Base-by-base conservation (phyloP, 2,888 invertebrate genomes). In the Pammene aurita region DNA sequence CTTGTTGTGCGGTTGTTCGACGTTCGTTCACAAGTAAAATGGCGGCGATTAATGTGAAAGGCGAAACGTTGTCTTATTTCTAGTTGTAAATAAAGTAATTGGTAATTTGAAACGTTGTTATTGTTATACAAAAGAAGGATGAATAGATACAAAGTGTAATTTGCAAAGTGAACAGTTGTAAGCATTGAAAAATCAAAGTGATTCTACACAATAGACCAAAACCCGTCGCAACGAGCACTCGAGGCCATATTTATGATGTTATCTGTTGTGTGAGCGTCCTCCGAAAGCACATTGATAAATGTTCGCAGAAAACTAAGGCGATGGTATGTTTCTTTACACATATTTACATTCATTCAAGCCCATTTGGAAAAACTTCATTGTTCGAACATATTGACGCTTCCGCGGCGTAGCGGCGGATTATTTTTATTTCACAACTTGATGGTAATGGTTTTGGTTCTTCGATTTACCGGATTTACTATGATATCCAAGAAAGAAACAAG, bases 11-110 rank as follows among this genome's bases (percentile, higher is more conserved):
- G 90, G 90, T 89, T 88, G 87, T 90, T 92, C 89, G 87, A 57
- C 67, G 86, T 88, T 88, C 88, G 89, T 69, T 69, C 69, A 89
- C 90, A 92, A 90, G 92, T 94, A 94, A 94, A 93, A 94, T 95
- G 94, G 95, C 94, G 94, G 93, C 93, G 88, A 89, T 90, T 93
- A 93, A 94, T 94, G 94, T 94, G 94, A 93, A 94, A 94, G 93
- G 93, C 91, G 92, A 93, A 92, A 93, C 93, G 90, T 92, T 92
- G 90, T 92, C 89, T 79, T 87, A 90, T 84, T 89, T 87, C 83
- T 81, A 85, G 83, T 91, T 91, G 91, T 92, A 92, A 92, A 92
- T 92, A 92, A 87, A 89, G 88, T 86, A 84, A 85, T 80, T 82
- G 84, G 80, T 83, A 83, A 78, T 82, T 79, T 83, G 74, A 82